phyloP scores from a whole-genome alignment of 2,888 invertebrate species.

The Pseudanteris insignis region DNA sequence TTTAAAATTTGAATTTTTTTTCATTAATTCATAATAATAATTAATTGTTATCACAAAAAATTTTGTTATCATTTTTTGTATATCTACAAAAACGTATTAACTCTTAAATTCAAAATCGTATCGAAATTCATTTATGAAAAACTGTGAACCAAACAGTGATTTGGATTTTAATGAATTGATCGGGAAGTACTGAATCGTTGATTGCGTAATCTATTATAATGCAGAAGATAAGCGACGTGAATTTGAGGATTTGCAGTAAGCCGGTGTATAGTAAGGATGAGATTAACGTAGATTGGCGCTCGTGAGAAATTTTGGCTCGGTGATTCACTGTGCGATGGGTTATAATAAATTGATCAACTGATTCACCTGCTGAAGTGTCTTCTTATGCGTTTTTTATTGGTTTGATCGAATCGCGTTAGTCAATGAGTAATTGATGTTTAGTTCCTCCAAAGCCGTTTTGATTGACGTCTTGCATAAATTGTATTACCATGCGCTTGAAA shows the following conservation, averaged over 20 bases:
- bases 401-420: constrained; percentile 19
- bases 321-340: constrained; percentile 39
- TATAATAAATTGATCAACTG: constrained; percentile 43
- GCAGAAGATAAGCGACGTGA: constrained; percentile 13
- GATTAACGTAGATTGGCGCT: constrained; percentile 31
- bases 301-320: constrained; percentile 39
- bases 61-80: too few species aligned
- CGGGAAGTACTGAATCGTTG: constrained; percentile 11
- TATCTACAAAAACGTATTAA: too few species aligned
- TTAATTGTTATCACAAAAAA: too few species aligned
- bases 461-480: constrained; percentile 26
- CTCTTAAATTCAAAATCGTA: too few species aligned
- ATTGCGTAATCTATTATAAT: constrained; percentile 25
- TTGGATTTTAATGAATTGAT: constrained; percentile 20
- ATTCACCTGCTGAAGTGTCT: constrained; percentile 43
- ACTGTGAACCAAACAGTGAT: constrained; percentile 12
- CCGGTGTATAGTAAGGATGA: constrained; percentile 32
- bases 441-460: constrained; percentile 15
- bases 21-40: too few species aligned
- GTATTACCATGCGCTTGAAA: constrained; percentile 22
- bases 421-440: constrained; percentile 30
- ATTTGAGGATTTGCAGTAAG: constrained; percentile 41
- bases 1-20: too few species aligned
- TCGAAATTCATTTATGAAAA: too few species aligned
- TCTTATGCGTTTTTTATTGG: constrained; percentile 24